Evolutionary conservation across 1,140 invertebrate species (phyloP).

Genomic region (Cecropterus lyciades): DNA sequence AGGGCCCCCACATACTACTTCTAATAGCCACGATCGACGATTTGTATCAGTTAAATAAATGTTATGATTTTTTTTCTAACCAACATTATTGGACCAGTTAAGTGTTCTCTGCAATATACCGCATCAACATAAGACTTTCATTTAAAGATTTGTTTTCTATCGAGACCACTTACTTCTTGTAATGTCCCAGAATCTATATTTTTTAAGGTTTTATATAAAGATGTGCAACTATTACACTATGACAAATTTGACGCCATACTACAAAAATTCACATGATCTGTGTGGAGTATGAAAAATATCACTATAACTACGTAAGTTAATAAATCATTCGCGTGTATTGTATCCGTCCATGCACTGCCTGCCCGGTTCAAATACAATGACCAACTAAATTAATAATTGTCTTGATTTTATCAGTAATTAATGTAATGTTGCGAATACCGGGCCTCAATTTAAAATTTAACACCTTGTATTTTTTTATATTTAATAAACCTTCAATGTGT

Average conservation of each 20-base stretch:
- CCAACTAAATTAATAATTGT: background rate
- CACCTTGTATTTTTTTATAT: conserved; percentile 13
- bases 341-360: conserved; percentile 64
- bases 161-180: background rate
- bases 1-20: no score
- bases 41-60: no score
- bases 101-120: no score
- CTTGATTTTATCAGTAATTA: no score
- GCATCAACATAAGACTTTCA: no score
- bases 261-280: no score
- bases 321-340: conserved; percentile 11
- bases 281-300: no score
- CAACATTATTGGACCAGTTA: no score
- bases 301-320: background rate
- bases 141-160: no score
- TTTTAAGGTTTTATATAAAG: background rate
- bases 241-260: background rate
- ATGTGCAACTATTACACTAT: background rate
- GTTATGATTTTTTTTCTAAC: no score
- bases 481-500: conserved; percentile 13
- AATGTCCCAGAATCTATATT: background rate
- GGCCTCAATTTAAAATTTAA: background rate
- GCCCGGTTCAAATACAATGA: background rate
- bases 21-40: no score
- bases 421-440: background rate